Percentiles rank a stretch among this genome's conserved stretches.
Conservation (phyloP, 2,797 vertebrate genomes). For the Spinibarbus caldwelli region DNA sequence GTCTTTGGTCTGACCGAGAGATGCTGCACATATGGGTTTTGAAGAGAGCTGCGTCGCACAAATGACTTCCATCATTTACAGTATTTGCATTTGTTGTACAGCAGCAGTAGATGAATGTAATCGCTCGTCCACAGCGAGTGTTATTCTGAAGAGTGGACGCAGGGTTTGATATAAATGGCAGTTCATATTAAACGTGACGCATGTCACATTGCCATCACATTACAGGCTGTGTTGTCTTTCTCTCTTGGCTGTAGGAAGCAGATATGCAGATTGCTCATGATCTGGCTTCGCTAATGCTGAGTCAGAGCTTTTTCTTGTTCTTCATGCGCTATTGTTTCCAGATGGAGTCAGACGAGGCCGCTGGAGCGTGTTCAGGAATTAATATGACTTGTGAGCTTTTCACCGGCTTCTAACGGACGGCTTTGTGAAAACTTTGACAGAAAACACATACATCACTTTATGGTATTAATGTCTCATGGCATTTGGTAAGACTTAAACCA, state of each 20-base stretch:
- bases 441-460: conserved; percentile 35
- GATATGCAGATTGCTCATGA: conserved; percentile 26
- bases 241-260: conserved; percentile 27
- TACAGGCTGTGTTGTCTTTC: conserved; percentile 25
- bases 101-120: conserved; percentile 33
- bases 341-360: conserved; percentile 46
- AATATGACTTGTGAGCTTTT: conserved; percentile 46
- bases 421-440: conserved; percentile 38
- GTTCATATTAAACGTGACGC: conserved; percentile 21
- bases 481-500: conserved; percentile 22
- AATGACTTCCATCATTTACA: conserved; percentile 20
- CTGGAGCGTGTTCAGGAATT: conserved; percentile 39
- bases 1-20: conserved; percentile 23
- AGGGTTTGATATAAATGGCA: conserved; percentile 7
- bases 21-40: conserved; percentile 13
- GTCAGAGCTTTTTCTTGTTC: conserved; percentile 40
- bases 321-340: conserved; percentile 53
- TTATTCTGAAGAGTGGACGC: conserved; percentile 10
- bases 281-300: conserved; percentile 28
- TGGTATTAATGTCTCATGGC: conserved; percentile 38
- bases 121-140: conserved; percentile 1
- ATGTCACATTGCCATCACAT: conserved; percentile 23
- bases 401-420: conserved; percentile 22
- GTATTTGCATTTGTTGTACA: conserved; percentile 17
- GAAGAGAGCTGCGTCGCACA: conserved; percentile 12